These are phyloP conservation scores for Tenthredo scrophulariae DNA, from an alignment of 2,888 invertebrate species.

Conservation along the genomic window DNA sequence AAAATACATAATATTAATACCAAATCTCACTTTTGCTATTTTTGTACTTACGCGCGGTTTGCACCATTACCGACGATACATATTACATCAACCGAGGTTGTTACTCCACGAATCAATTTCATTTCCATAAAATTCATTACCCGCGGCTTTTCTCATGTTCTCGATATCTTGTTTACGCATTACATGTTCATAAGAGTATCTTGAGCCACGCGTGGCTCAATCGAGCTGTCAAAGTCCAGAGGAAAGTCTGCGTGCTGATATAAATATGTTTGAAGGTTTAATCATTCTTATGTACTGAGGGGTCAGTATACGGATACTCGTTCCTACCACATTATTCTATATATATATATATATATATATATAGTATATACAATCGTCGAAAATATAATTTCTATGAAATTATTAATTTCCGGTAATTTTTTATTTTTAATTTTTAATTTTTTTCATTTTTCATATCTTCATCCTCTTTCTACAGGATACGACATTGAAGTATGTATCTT, in stretches of 20 bases:
- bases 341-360: no score
- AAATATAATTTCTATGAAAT: not conserved
- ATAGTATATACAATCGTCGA: not conserved
- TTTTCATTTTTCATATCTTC: not conserved
- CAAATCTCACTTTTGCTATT: no score
- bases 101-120: conserved; percentile 26
- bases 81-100: not conserved
- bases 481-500: not conserved
- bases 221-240: conserved; percentile 65
- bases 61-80: no score
- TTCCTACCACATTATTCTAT: not conserved
- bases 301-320: conserved; percentile 1
- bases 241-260: conserved; percentile 51
- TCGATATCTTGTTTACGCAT: conserved; percentile 66
- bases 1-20: not conserved
- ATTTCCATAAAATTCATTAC: conserved; percentile 39
- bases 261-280: conserved; percentile 46
- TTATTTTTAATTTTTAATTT: not conserved
- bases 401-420: not conserved
- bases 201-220: conserved; percentile 27
- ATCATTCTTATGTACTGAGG: conserved; percentile 23
- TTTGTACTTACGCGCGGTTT: no score
- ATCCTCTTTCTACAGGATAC: not conserved
- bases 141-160: conserved; percentile 37
- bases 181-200: conserved; percentile 27